These are phyloP conservation scores for Umimayanthus kanabou DNA, from an alignment of 92 coral and sea anemone species.

Conservation along the genomic window DNA sequence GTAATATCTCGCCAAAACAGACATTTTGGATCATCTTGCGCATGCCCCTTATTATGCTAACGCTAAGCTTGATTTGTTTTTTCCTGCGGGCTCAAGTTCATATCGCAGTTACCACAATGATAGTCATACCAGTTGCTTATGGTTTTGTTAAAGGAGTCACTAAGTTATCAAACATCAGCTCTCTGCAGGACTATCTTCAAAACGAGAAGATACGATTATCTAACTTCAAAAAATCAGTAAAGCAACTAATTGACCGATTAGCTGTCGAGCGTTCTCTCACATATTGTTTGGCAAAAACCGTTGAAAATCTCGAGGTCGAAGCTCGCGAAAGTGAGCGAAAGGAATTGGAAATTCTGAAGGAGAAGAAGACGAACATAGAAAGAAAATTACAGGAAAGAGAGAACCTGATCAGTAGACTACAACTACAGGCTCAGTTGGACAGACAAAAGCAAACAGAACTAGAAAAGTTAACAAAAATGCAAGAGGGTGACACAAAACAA, in stretches of 20 bases:
- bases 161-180: background rate
- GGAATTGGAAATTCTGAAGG: slow-evolving; percentile 35
- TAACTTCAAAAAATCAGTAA: background rate
- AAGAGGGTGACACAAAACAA: background rate
- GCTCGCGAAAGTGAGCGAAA: background rate
- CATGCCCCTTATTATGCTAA: background rate
- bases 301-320: background rate
- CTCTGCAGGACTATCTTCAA: slow-evolving; percentile 3
- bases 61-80: slow-evolving; percentile 4
- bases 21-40: background rate
- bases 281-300: slow-evolving; percentile 25
- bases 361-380: slow-evolving; percentile 20
- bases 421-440: background rate
- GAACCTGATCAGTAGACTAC: background rate
- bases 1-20: background rate
- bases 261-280: slow-evolving; percentile 35
- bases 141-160: slow-evolving; percentile 9
- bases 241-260: slow-evolving; percentile 5
- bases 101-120: background rate
- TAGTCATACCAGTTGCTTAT: slow-evolving; percentile 21
- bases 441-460: background rate
- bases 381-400: background rate
- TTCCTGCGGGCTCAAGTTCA: background rate
- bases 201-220: slow-evolving; percentile 13
- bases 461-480: background rate